These are phyloP conservation scores for Acanthoscelides obtectus DNA, from an alignment of 2,888 invertebrate species.

Conservation along the genomic window DNA sequence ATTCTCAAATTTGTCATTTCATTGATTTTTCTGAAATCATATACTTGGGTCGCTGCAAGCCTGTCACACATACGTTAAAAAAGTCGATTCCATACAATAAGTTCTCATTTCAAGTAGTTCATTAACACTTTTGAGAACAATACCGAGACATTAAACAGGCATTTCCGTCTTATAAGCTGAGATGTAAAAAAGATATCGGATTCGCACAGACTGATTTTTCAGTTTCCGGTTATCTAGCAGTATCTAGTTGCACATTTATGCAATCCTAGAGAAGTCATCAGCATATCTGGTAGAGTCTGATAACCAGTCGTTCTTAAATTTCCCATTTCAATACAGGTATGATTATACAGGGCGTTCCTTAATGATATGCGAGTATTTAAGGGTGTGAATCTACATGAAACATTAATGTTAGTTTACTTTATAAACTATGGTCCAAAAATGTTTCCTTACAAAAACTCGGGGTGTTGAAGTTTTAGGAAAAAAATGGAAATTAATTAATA, in stretches of 20 bases:
- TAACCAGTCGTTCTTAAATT: not conserved
- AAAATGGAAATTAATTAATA: too few species aligned
- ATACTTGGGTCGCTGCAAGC: too few species aligned
- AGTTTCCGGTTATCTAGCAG: not conserved
- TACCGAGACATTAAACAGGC: not conserved
- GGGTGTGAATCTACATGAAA: too few species aligned
- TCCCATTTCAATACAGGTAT: not conserved
- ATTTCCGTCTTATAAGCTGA: not conserved
- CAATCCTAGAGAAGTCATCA: not conserved
- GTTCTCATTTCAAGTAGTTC: not conserved
- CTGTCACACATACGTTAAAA: too few species aligned
- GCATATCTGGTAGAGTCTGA: not conserved
- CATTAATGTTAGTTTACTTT: too few species aligned
- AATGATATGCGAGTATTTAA: not conserved
- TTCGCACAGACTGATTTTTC: not conserved
- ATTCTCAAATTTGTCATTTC: too few species aligned
- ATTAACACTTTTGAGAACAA: not conserved
- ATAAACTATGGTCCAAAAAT: too few species aligned
- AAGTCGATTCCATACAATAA: not conserved
- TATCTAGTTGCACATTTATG: not conserved
- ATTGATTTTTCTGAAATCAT: too few species aligned
- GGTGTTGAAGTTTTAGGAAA: not conserved
- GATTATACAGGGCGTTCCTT: too few species aligned
- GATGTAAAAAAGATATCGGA: not conserved
- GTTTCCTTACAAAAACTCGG: not conserved